Conservation (phyloP, 1,140 invertebrate species). For the Goniozus legneri region DNA sequence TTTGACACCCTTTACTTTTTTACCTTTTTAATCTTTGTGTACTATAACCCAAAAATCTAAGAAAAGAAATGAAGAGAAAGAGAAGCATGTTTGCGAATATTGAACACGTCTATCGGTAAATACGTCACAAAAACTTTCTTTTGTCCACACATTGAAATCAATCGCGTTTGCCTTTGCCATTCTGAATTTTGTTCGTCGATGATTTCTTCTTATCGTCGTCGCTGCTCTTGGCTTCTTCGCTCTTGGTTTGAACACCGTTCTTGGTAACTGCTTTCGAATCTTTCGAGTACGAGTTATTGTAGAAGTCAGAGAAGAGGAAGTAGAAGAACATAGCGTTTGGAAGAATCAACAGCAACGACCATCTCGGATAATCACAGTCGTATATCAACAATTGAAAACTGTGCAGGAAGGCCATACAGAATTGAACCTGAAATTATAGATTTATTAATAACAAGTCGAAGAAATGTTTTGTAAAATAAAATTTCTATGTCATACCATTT, state of each 20-base stretch:
- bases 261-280: slow-evolving; percentile 6
- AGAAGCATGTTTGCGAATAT: no score
- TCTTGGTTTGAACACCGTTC: slow-evolving; percentile 1
- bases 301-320: slow-evolving; percentile 75
- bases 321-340: slow-evolving; percentile 80
- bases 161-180: slow-evolving; percentile 22
- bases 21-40: no score
- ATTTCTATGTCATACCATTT: slow-evolving; percentile 64
- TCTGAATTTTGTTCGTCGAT: slow-evolving; percentile 7
- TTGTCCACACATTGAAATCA: slow-evolving; percentile 3
- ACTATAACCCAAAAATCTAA: no score
- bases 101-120: no score
- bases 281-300: slow-evolving; percentile 64
- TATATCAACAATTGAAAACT: slow-evolving; percentile 77
- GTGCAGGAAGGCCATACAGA: slow-evolving; percentile 74
- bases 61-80: no score
- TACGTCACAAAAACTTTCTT: no score
- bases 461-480: slow-evolving; percentile 4
- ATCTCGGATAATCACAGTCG: slow-evolving; percentile 80
- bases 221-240: slow-evolving; percentile 13
- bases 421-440: slow-evolving; percentile 65
- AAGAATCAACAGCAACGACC: slow-evolving; percentile 68
- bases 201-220: neutral
- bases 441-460: neutral
- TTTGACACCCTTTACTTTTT: no score